phyloP scores from a whole-genome alignment of 2,797 vertebrate genomes.

The Hyperoplus lanceolatus region DNA sequence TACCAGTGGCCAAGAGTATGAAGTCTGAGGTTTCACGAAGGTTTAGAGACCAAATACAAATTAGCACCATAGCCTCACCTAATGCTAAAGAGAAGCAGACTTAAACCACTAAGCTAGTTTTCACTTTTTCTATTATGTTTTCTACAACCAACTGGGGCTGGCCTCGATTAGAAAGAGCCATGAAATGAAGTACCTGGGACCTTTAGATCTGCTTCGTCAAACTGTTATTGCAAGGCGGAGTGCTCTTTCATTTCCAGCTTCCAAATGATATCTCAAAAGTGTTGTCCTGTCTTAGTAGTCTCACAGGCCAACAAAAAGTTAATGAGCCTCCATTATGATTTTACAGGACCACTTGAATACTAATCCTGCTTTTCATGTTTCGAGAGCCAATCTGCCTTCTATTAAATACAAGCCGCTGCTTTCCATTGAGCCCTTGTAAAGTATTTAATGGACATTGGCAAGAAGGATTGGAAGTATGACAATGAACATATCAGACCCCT shows the following conservation, averaged over 20 bases:
- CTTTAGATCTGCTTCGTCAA: slow-evolving; percentile 24
- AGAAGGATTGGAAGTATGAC: slow-evolving; percentile 16
- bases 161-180: slow-evolving; percentile 34
- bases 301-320: slow-evolving; percentile 32
- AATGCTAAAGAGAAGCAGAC: slow-evolving; percentile 38
- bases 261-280: slow-evolving; percentile 23
- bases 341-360: slow-evolving; percentile 55
- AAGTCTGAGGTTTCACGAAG: slow-evolving; percentile 66
- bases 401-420: slow-evolving; percentile 44
- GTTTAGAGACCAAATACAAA: slow-evolving; percentile 73
- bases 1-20: slow-evolving; percentile 68
- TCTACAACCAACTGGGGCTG: slow-evolving; percentile 29
- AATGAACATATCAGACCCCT: slow-evolving; percentile 7
- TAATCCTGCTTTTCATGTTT: slow-evolving; percentile 53
- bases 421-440: slow-evolving; percentile 60
- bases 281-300: slow-evolving; percentile 5
- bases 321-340: slow-evolving; percentile 43
- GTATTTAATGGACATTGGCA: slow-evolving; percentile 61
- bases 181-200: slow-evolving; percentile 20
- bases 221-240: slow-evolving; percentile 4
- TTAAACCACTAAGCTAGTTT: slow-evolving; percentile 40
- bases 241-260: slow-evolving; percentile 10
- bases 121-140: slow-evolving; percentile 57
- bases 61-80: slow-evolving; percentile 53
- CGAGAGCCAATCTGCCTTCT: slow-evolving; percentile 33